Conservation (phyloP, 2,797 vertebrate species). For the Sebastes alutus region DNA sequence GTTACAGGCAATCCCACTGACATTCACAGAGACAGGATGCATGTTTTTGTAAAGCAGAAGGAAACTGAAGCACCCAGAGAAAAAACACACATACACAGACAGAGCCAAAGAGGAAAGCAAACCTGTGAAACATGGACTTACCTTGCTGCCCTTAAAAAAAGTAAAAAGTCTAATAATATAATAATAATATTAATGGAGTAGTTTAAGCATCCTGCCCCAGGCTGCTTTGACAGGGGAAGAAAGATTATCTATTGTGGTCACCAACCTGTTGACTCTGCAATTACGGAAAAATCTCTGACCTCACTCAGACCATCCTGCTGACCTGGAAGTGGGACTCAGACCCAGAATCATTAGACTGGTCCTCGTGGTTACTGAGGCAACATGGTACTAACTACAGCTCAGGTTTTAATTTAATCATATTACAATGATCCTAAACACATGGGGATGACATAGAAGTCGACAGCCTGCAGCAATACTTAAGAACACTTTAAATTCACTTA, state of each 20-base stretch:
- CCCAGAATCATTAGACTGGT: not conserved
- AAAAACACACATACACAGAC: conserved; percentile 24
- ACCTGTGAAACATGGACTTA: not conserved
- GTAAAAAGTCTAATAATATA: not conserved
- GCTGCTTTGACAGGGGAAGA: not conserved
- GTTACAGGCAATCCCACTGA: not conserved
- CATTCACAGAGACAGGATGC: conserved; percentile 5
- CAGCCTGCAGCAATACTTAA: not conserved
- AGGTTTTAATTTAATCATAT: not conserved
- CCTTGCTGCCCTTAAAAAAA: not conserved
- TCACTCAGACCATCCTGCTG: not conserved
- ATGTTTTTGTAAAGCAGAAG: conserved; percentile 32
- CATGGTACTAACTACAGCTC: not conserved
- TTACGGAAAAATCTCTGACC: not conserved
- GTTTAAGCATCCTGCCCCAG: not conserved
- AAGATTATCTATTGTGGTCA: not conserved
- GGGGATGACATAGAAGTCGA: not conserved
- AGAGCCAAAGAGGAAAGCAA: not conserved
- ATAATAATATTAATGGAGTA: not conserved
- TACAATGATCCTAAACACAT: not conserved
- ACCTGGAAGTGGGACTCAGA: not conserved
- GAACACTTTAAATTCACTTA: not conserved
- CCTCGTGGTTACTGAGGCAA: not conserved
- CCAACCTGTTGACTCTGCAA: not conserved
- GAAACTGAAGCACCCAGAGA: conserved; percentile 16